Base-by-base conservation (phyloP, 2,797 vertebrate species). In the Rhabdomys pumilio region DNA sequence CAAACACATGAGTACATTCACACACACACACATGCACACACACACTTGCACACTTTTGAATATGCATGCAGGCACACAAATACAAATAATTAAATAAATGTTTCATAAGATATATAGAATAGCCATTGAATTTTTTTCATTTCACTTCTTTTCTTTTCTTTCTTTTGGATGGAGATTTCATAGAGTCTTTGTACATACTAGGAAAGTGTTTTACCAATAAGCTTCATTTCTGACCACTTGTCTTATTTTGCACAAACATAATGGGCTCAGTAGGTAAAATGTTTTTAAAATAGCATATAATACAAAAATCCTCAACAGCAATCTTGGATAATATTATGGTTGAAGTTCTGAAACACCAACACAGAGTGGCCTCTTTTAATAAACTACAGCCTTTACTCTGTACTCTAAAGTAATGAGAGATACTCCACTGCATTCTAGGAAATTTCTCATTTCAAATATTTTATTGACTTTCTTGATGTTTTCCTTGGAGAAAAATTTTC, bases 391-490 rank as follows among this genome's bases (percentile, higher is more conserved):
- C 65, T 93, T 87, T 87, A 67, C 73, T 75, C 11, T 87, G 6
- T 76, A 72, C 12, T 41, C 69, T 89, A 80, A 89, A 93, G 57
- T 53, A 80, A 81, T n/a, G 38, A 6, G 3, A 89, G 31, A 4
- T 75, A 76, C 29, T 24, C 55, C 72, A 31, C 1, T 90, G 41
- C 50, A 92, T 79, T 14, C 13, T 63, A 41, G 34, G 67, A 44
- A 53, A 84, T 14, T 79, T 75, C 26, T 79, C 24, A 90, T 88
- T 96, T 83, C 41, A 92, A 73, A 22, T 75, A 87, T 57, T 96
- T 75, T 87, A 11, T 10, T 79, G 6, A 2, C 57, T 95, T 79
- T 90, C 5, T 72, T 73, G 12, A 53, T 75, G 65, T 57, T 84
- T n/a, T 47, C 1, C 47, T 77, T 67, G 22, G 0, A 57, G 41